Evolutionary conservation across 2,113 vertebrate genomes (phyloP), one percentile per base, ranked within the genome.

Genomic region (Amphilophus citrinellus): DNA sequence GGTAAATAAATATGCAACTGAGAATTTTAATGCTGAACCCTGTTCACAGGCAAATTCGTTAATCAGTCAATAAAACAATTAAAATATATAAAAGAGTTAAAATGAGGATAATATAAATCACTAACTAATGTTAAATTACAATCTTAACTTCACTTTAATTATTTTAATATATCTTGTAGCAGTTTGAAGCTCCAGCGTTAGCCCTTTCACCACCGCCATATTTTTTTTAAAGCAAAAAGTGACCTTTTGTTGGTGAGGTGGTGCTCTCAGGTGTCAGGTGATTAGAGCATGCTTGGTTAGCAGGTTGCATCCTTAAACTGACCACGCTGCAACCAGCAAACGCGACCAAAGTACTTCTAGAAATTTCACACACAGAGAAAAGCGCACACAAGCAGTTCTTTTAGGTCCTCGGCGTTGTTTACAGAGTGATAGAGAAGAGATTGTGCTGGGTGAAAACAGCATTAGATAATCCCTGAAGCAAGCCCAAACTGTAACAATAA

Each of bases 381-480:
- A 73, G 44, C 24, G 24, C 44, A 53, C 58, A n/a, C 22, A 18
- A 20, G 42, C 18, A 78, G 22, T 10, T 39, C 61, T 89, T 89
- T 59, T 85, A 77, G 44, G 30, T 68, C 75, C n/a, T 30, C 78
- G 47, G 53, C 27, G 35, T 1, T 53, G 58, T 75, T 71, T 57
- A 37, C 30, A 13, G 22, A 81, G 71, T 17, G 82, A 84, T 79
- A 61, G 59, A 80, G 75, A n/a, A 57, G 35, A 83, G 61, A 84
- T 62, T 63, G 61, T 68, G 22, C 73, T 24, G 59, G 73, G 39
- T 77, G 78, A 86, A 88, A 86, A 79, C 73, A 66, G 56, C 76
- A 63, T 89, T 76, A 84, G 86, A 88, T 91, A 90, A 92, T 84
- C 62, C 57, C 81, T 44, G 79, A 87, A 63, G 75, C 87, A 82